Evolutionary conservation across 2,113 vertebrate species (phyloP), one percentile per base, ranked within the genome.

Genomic region (Amphiprion ocellaris): DNA sequence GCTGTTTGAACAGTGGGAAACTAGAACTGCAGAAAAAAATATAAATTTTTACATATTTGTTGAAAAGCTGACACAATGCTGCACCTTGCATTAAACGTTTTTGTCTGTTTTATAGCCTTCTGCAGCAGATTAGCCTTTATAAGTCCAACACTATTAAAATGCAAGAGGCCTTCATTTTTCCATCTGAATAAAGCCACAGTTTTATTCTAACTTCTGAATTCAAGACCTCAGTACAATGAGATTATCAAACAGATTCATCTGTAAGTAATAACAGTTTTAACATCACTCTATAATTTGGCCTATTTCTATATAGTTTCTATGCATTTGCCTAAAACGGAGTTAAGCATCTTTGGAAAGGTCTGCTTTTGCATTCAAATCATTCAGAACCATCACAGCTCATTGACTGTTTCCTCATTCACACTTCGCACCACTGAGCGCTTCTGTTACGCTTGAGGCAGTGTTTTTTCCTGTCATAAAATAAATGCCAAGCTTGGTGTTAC

Each of bases 41-140:
- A 50, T 59, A 21, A 24, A 24, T 74, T 64, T 66, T 61, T 23
- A 46, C 58, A 64, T 24, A n/a, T 49, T 52, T 54, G 58, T 23
- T 50, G 46, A 28, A 62, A 66, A 47, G 26, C 58, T 46, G 19
- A 28, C 4, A 9, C 10, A 14, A 55, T 3, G 9, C 21, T 23
- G 11, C 39, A 56, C 39, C 14, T 44, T 14, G 14, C 2, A 15
- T 9, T 21, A 26, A 53, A 26, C 33, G 4, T 5, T 65, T 66
- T 66, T 59, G 5, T 7, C 50, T 10, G 1, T 21, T 60, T 55
- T 24, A 53, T 10, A 56, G 16, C 15, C 9, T 53, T 67, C 16
- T 44, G 33, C 12, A 19, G 50, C 14, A 14, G 50, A 67, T 37
- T 16, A 28, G 0, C 17, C 14, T 50, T 24, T 2, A 30, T 60